Conservation (phyloP, 2,113 vertebrate genomes). For the Lynx canadensis region DNA sequence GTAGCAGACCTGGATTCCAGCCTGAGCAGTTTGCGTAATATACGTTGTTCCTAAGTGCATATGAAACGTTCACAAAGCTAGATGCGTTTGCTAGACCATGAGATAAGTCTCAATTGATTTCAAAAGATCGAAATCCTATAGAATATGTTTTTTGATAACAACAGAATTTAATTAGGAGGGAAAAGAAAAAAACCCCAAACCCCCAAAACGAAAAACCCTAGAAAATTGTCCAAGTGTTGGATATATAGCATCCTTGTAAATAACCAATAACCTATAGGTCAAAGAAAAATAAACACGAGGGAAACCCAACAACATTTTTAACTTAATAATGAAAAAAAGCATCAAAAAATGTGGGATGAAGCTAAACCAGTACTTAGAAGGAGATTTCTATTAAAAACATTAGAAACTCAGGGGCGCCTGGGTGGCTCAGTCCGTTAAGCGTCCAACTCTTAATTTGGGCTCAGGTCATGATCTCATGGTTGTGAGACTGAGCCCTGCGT, state of each 20-base stretch:
- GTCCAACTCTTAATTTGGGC: neutral
- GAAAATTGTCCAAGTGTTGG: neutral
- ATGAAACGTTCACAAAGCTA: neutral
- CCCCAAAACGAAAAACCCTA: neutral
- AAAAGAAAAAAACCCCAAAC: neutral
- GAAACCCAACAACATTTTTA: neutral
- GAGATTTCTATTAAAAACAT: neutral
- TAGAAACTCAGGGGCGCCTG: neutral
- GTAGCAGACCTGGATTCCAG: neutral
- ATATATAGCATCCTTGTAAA: neutral
- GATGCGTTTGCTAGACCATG: neutral
- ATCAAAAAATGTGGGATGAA: neutral
- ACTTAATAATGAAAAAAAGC: neutral
- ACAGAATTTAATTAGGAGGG: neutral
- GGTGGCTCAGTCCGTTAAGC: neutral
- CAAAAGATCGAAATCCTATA: neutral
- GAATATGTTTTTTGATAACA: neutral
- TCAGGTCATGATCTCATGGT: neutral
- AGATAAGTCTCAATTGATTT: neutral
- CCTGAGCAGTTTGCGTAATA: neutral
- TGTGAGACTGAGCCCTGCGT: accelerated
- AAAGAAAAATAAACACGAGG: neutral
- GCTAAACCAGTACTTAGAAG: neutral
- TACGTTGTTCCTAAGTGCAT: neutral
- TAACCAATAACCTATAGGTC: neutral